Base-by-base conservation (phyloP, 2,797 vertebrate species). In the Sebastes oblongus region DNA sequence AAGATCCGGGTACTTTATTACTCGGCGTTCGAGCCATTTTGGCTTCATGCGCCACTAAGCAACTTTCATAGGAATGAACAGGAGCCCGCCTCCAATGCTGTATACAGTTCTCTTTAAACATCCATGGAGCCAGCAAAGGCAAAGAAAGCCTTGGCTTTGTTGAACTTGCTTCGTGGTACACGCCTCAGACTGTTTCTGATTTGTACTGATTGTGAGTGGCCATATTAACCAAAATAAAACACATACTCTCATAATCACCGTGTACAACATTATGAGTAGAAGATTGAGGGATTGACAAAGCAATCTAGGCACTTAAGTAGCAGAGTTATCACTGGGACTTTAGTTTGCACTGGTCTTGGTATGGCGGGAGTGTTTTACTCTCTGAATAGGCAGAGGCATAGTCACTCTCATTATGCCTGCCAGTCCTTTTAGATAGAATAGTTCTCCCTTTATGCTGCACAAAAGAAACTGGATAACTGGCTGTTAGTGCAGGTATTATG, bases 381-480 rank as follows among this genome's bases (percentile, higher is more conserved):
- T 70, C 27, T 86, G 82, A 80, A 82, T 77, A 75, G 85, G 87
- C 82, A 68, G 78, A 81, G 86, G 83, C 84, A 86, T 30, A 77
- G 76, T 88, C 80, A 56, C 80, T 88, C 82, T 78, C 82, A 81
- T 75, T 80, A 80, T 87, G 68, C 69, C 86, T 80, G 75, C 68
- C 66, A 81, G 83, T 81, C 29, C 59, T 87, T 77, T 89, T 46
- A 80, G 78, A 56, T 54, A 5, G 16, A 25, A 27, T 4, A 27
- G 14, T 29, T 62, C 14, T 29, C 20, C n/a, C 4, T 71, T 52
- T 16, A 70, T 76, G 9, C 30, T 30, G 24, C 4, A 8, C 54
- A 80, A 73, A 74, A 60, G 3, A 62, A 77, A 8, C 18, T 52
- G 25, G 46, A 69, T 65, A 55, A 18, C 25, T 56, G 9, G 8